Evolutionary conservation across 1,140 invertebrate species (phyloP).

Genomic region (Eupristina koningsbergeri): DNA sequence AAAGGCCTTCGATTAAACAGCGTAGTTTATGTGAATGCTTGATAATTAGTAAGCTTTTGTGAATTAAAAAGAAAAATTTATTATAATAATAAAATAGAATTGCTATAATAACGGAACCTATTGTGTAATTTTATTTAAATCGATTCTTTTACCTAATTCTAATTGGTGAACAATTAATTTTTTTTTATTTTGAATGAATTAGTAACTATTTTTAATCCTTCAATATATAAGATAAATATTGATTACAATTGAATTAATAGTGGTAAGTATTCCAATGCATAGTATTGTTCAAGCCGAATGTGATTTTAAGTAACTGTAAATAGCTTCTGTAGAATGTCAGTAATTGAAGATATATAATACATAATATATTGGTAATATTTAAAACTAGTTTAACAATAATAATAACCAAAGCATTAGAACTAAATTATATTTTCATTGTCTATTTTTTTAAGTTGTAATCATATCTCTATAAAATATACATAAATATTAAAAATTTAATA

Average conservation of each 20-base stretch:
- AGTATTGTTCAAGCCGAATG: neutral
- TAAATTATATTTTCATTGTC: too few species aligned
- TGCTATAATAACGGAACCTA: too few species aligned
- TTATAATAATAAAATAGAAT: too few species aligned
- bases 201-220: neutral
- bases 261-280: neutral
- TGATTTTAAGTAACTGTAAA: neutral
- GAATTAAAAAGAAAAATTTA: too few species aligned
- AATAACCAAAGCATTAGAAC: too few species aligned
- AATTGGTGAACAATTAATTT: neutral
- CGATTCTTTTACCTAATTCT: neutral
- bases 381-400: neutral
- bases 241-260: neutral
- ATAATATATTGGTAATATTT: too few species aligned
- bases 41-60: neutral
- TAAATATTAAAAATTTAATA: too few species aligned
- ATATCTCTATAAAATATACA: too few species aligned
- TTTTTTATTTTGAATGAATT: conserved; percentile 1
- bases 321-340: neutral
- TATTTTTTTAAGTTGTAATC: too few species aligned
- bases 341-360: neutral
- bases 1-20: neutral
- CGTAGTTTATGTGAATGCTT: neutral
- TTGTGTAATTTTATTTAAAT: too few species aligned
- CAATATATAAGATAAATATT: neutral